Base-by-base conservation (phyloP, 2,797 vertebrate species). In the Perodicticus potto region DNA sequence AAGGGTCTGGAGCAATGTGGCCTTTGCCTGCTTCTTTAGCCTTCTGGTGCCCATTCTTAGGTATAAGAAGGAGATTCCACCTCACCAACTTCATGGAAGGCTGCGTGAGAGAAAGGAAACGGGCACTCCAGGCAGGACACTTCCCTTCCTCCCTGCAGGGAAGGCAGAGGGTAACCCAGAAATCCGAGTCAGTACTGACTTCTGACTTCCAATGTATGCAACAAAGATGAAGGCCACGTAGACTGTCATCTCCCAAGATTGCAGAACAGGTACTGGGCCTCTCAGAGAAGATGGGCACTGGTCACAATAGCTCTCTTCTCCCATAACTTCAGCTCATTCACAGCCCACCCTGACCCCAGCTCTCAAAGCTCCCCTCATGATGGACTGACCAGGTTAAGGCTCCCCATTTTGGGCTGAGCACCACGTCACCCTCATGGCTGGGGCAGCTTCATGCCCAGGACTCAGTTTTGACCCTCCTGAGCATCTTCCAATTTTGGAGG, bases 51-150 rank as follows among this genome's bases (percentile, higher is more conserved):
- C 34, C 3, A 9, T 29, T n/a, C 11, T 55, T 57, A 14, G 32
- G 81, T 57, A 4, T 6, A 11, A 86, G 25, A 70, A 40, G 53
- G 2, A 10, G 34, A 23, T 23, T 7, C 27, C 19, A 2, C 76
- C 16, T 0, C 0, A 5, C 27, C 20, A 22, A 20, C 17, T 9
- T 16, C 25, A 7, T 22, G 13, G 40, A 76, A 7, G 2, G 23
- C 19, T 3, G 34, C 27, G 2, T 1, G 63, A 74, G 69, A 69
- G 59, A 5, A 17, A 70, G n/a, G 43, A n/a, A 13, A 32, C 9
- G 0, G 37, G 22, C 27, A 4, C 13, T 12, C n/a, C 6, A 67
- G 0, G 1, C 6, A 1, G 4, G 17, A 13, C 7, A 13, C 2
- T 2, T 53, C 23, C 43, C 6, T 22, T 32, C 61, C 77, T 74